Base-by-base conservation (phyloP, 1,140 invertebrate genomes). In the Aradophagus sp. region DNA sequence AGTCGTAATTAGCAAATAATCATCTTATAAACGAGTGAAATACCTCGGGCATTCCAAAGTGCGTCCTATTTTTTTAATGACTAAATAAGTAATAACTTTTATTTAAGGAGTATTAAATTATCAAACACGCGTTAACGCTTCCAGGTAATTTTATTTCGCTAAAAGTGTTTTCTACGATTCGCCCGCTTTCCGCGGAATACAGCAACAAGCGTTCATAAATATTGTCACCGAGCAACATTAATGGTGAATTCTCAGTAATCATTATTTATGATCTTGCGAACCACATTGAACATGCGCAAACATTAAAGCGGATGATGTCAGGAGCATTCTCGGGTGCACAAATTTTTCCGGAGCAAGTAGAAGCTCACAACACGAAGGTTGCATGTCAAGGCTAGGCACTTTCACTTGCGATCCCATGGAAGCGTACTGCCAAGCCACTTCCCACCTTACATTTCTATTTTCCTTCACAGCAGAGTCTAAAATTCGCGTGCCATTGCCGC, bases 341-440 rank as follows among this genome's bases (percentile, higher is more conserved):
- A 35, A 66, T 72, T 50, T 70, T 75, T 59, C 31, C 47, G 38
- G 26, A n/a, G 27, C 29, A 32, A 42, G 44, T 36, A 14, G 19
- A 42, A 8, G 55, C 42, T 35, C 42, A 35, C 26, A 62, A 67
- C 53, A 52, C 76, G 83, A 84, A 84, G 83, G 83, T 84, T 81
- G 79, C 80, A 80, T 83, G 81, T 85, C 83, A 85, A 85, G 83
- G 83, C 83, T 83, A 79, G 75, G 32, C 32, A 74, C 81, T 83
- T 82, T 83, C 83, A 82, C 83, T 82, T 44, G 69, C 52, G 36
- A 50, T 66, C 74, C 77, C 80, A 82, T 85, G 82, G 80, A 82
- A 85, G 80, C 80, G 76, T 53, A 58, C 58, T 63, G 58, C 50
- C 53, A 66, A 66, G 68, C 74, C 52, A 77, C 80, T 85, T 85